Conservation (phyloP, 2,113 vertebrate species). For the Silurus glanis region DNA sequence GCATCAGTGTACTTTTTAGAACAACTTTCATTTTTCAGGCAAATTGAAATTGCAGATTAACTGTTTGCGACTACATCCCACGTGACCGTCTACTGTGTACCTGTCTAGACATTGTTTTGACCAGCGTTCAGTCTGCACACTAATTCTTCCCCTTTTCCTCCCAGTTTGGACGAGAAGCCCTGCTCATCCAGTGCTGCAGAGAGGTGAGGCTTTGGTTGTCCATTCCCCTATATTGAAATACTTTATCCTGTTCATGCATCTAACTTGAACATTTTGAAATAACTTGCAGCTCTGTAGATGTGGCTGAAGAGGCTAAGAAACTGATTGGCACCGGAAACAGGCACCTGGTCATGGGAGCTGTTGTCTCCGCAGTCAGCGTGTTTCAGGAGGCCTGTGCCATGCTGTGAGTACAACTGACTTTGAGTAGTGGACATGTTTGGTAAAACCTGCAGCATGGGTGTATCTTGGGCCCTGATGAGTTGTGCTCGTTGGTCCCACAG, state of each 20-base stretch:
- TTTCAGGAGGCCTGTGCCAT: slow-evolving; percentile 95
- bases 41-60: too few relatives aligned
- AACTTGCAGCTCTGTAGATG: slow-evolving; percentile 73
- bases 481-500: too few relatives aligned
- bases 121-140: not conserved
- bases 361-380: slow-evolving; percentile 87
- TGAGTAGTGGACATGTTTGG: not conserved
- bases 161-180: slow-evolving; percentile 72
- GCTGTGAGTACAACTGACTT: slow-evolving; percentile 79
- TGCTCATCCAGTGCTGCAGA: slow-evolving; percentile 68
- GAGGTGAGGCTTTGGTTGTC: slow-evolving; percentile 54
- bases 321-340: slow-evolving; percentile 90
- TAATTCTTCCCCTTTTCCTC: not conserved
- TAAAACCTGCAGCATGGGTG: not conserved
- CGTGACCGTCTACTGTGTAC: not conserved
- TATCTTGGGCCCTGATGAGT: too few relatives aligned
- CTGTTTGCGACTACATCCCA: not conserved
- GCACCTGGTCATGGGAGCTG: slow-evolving; percentile 93
- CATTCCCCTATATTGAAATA: not conserved
- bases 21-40: too few relatives aligned
- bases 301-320: slow-evolving; percentile 91
- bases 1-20: too few relatives aligned
- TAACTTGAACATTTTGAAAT: not conserved
- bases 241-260: not conserved
- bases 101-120: not conserved